Percentiles rank a stretch among this genome's conserved stretches.
Conservation (phyloP, 2,888 invertebrate genomes). For the Parnassius glacialis region DNA sequence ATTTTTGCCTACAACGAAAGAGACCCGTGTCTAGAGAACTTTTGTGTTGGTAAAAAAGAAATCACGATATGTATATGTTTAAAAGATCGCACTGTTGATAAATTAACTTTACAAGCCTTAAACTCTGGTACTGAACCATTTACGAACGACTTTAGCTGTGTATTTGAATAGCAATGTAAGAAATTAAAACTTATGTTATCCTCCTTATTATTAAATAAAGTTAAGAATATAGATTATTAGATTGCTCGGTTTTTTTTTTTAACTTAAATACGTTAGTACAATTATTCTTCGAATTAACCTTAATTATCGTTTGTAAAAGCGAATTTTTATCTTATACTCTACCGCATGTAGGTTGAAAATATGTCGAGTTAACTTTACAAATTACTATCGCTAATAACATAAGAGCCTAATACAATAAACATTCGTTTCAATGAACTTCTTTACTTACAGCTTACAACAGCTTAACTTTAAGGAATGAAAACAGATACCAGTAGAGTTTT, state of each 20-base stretch:
- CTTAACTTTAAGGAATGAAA: slow-evolving; percentile 18
- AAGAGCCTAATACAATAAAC: slow-evolving; percentile 22
- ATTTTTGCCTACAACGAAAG: too few species aligned
- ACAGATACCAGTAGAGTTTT: slow-evolving; percentile 5
- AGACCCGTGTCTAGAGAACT: too few species aligned
- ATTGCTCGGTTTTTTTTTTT: slow-evolving; percentile 16
- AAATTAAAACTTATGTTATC: too few species aligned
- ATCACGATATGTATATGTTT: too few species aligned
- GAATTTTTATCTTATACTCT: slow-evolving; percentile 8
- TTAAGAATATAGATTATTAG: neutral
- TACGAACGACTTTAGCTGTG: slow-evolving; percentile 2
- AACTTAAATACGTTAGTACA: neutral
- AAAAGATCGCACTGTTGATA: too few species aligned
- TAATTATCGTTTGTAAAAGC: neutral
- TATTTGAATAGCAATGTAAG: slow-evolving; percentile 4
- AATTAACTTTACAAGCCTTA: neutral
- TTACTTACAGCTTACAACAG: slow-evolving; percentile 25
- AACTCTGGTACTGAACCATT: slow-evolving; percentile 9
- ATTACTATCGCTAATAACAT: slow-evolving; percentile 22
- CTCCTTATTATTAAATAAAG: too few species aligned
- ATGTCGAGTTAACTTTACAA: neutral
- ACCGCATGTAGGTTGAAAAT: slow-evolving; percentile 11
- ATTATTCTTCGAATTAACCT: too few species aligned
- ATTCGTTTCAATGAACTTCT: slow-evolving; percentile 27
- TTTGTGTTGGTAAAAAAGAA: too few species aligned